Base-by-base conservation (phyloP, 2,797 vertebrate species). In the Bufotes viridis region DNA sequence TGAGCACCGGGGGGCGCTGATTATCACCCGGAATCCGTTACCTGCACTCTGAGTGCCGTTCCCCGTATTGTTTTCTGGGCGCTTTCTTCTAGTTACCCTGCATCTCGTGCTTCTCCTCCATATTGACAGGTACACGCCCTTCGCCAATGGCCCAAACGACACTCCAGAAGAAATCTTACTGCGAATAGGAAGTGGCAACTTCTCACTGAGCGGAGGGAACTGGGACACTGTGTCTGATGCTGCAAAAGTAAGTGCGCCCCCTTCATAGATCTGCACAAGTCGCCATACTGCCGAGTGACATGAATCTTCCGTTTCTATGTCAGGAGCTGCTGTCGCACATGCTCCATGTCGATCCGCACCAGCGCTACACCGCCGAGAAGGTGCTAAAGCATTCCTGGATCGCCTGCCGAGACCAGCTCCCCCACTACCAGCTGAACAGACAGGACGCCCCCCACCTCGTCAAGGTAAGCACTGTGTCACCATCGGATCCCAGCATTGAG, bases 381-480 rank as follows among this genome's bases (percentile, higher is more conserved):
- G 95, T 99, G 88, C 93, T 99, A 72, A 99, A 98, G 87, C 98
- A 99, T 93, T 96, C 98, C 14, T 99, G 98, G 98, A 99, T 99
- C 91, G 95, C 96, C 82, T 98, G 97, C 90, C 96, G 97, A 93
- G 96, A 98, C 90, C 94, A 97, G 90, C 92, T 99, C 91, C 96
- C 97, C 0, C 97, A 97, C 94, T 97, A 97, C 93, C 97, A 99
- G 92, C 96, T 98, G 80, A 97, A 96, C 60, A 96, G 96, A 87
- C 97, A 98, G 91, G 97, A 98, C 82, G 95, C 96, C 20, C 96
- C 97, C 2, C 96, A 98, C 93, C 94, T 97, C 80, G 95, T 99
- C 92, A 99, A 97, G 96, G 97, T 99, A 94, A 78, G 22, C 2
- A 34, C 29, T 29, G 29, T 1, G 29, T 34, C 29, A 34, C 29